These are phyloP conservation scores for Psilopogon haemacephalus DNA, from an alignment of 2,113 vertebrate genomes.

Conservation along the genomic window DNA sequence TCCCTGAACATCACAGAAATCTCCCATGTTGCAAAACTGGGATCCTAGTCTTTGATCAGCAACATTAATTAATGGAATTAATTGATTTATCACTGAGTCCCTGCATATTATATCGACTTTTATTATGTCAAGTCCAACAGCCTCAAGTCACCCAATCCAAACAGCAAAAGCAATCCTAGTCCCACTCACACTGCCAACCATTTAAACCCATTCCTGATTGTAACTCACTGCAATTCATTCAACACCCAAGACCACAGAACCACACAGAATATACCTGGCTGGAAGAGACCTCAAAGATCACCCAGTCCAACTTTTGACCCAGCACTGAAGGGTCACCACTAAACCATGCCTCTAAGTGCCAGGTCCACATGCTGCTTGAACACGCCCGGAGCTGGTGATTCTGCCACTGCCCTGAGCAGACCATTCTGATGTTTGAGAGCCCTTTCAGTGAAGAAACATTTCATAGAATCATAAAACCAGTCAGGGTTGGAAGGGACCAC, in stretches of 20 bases:
- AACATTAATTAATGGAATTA: not conserved
- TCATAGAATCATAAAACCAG: too few species aligned
- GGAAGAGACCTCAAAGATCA: too few species aligned
- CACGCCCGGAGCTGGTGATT: too few species aligned
- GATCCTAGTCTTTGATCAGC: not conserved
- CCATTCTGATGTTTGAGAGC: too few species aligned
- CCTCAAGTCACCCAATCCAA: not conserved
- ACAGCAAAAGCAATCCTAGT: not conserved
- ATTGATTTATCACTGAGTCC: not conserved
- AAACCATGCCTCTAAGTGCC: too few species aligned
- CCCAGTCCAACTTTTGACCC: too few species aligned
- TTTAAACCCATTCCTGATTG: not conserved
- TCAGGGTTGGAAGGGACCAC: too few species aligned
- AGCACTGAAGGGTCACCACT: too few species aligned
- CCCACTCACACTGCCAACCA: not conserved
- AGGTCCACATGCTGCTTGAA: too few species aligned
- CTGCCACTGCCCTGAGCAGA: too few species aligned
- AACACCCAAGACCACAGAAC: not conserved
- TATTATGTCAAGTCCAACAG: not conserved
- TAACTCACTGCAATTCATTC: not conserved
- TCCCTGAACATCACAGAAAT: not conserved
- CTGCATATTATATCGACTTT: not conserved
- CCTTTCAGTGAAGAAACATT: too few species aligned
- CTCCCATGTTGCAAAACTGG: rapidly evolving
- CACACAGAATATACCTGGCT: too few species aligned